Conservation (phyloP, 2,797 vertebrate species). For the Fistularia commersonii region DNA sequence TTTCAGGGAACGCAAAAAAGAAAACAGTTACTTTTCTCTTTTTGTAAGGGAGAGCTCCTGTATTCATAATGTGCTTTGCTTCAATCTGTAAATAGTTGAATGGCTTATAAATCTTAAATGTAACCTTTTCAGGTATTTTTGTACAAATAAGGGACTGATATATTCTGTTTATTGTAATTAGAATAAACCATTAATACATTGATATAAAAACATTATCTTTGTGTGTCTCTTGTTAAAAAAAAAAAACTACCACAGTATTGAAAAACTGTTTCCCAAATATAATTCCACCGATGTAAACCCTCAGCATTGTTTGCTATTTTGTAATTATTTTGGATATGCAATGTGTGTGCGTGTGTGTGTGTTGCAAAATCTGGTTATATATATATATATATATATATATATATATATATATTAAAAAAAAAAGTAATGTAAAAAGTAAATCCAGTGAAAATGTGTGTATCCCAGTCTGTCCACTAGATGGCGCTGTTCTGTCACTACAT, state of each 20-base stretch:
- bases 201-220: slow-evolving; percentile 73
- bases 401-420: too few species aligned
- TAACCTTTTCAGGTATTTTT: slow-evolving; percentile 99
- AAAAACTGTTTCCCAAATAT: too few species aligned
- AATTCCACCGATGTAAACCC: too few species aligned
- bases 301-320: too few species aligned
- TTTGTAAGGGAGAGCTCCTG: slow-evolving; percentile 79
- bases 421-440: too few species aligned
- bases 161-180: slow-evolving; percentile 97
- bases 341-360: too few species aligned
- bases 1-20: slow-evolving; percentile 90
- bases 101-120: slow-evolving; percentile 90
- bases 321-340: too few species aligned
- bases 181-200: slow-evolving; percentile 97
- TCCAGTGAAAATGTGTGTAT: too few species aligned
- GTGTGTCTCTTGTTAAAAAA: slow-evolving; percentile 28
- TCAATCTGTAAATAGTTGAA: slow-evolving; percentile 91
- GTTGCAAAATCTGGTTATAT: too few species aligned
- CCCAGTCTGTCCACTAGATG: too few species aligned
- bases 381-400: too few species aligned
- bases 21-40: slow-evolving; percentile 77
- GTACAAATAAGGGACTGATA: slow-evolving; percentile 97
- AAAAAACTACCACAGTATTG: not conserved
- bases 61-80: slow-evolving; percentile 86
- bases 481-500: too few species aligned